Evolutionary conservation across 2,797 vertebrate genomes (phyloP).

Genomic region (Heteromormyrus szaboi): DNA sequence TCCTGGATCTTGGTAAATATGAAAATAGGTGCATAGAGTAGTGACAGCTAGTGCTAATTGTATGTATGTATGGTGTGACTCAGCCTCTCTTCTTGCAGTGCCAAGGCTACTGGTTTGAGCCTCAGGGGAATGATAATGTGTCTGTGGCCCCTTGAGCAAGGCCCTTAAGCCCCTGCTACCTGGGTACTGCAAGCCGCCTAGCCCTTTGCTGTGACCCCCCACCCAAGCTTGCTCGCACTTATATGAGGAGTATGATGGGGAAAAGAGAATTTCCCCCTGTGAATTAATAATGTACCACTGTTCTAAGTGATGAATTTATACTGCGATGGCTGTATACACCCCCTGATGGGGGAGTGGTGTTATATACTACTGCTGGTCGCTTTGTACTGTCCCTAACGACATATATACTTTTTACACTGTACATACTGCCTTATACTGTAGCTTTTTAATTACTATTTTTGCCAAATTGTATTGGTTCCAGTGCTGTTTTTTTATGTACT

Average conservation of each 20-base stretch:
- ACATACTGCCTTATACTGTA: background rate
- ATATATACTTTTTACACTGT: background rate
- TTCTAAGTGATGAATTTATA: background rate
- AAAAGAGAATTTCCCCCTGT: background rate
- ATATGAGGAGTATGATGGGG: background rate
- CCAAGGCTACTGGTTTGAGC: background rate
- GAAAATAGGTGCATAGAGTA: background rate
- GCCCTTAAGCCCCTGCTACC: background rate
- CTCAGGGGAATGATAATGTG: background rate
- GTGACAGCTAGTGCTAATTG: background rate
- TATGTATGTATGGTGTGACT: background rate
- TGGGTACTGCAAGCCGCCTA: background rate
- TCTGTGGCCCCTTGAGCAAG: background rate
- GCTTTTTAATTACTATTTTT: background rate
- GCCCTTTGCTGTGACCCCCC: background rate
- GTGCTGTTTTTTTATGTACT: background rate
- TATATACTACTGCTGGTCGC: background rate
- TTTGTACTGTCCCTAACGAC: background rate
- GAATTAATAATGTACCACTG: background rate
- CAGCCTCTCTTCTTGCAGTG: background rate
- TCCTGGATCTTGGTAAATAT: background rate
- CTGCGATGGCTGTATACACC: background rate
- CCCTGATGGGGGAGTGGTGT: background rate
- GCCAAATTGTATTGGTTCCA: background rate
- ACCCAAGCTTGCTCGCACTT: background rate